phyloP scores from a whole-genome alignment of 2,888 invertebrate genomes.

The Lydus trimaculatus region DNA sequence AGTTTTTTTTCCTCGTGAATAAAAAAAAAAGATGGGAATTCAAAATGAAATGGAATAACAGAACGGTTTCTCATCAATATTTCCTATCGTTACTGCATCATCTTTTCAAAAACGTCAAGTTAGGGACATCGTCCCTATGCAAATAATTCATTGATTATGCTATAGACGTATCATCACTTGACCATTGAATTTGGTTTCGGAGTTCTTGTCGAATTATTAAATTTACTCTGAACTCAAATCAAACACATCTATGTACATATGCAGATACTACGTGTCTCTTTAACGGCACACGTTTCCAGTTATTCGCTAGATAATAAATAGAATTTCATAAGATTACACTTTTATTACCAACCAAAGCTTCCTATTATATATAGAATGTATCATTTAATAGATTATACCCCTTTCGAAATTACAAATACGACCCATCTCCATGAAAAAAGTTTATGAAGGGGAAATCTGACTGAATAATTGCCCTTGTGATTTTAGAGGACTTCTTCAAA shows the following conservation, averaged over 20 bases:
- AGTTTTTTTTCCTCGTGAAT: background rate
- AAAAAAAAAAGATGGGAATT: conserved; percentile 16
- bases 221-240: conserved; percentile 24
- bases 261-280: background rate
- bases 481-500: no score
- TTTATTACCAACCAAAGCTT: no score
- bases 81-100: conserved; percentile 31
- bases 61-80: conserved; percentile 29
- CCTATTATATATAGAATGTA: no score
- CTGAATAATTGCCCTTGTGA: no score
- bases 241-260: conserved; percentile 15
- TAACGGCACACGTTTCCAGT: no score
- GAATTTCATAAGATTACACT: no score
- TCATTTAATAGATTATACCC: no score
- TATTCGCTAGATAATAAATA: no score
- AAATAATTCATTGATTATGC: conserved; percentile 33
- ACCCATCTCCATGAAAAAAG: no score
- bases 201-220: conserved; percentile 23
- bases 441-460: no score
- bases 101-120: conserved; percentile 24
- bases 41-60: conserved; percentile 19
- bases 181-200: conserved; percentile 22
- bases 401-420: no score
- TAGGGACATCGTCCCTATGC: conserved; percentile 28
- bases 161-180: conserved; percentile 30